Base-by-base conservation (phyloP, 2,888 invertebrate genomes). In the Chaetoderma sp. region DNA sequence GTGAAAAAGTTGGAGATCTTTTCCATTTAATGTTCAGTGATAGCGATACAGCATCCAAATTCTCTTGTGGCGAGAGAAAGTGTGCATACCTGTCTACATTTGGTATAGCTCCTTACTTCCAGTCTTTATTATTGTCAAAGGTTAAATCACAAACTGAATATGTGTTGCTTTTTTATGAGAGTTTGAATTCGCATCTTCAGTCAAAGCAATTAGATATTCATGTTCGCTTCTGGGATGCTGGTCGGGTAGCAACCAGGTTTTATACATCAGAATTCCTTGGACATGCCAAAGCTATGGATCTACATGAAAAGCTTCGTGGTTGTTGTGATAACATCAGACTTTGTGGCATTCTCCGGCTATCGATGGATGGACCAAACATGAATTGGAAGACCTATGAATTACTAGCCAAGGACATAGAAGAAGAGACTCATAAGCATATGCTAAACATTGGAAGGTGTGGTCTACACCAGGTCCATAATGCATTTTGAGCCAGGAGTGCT, bases 81-180 rank as follows among this genome's bases (percentile, higher is more conserved):
- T 57, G 57, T 39, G 36, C 57, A 6, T 25, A 18, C 13, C 4
- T 57, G 16, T 25, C 32, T 3, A 30, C 23, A 8, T 27, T 8
- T 8, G 57, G 57, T 10, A 27, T 57, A 25, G 57, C 57, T 4
- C 42, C 57, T 23, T 39, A 30, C 27, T 57, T 57, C 44, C n/a
- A n/a, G n/a, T 5, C 30, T 13, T n/a, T 18, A 16, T 39, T 59
- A 21, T n/a, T 27, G 21, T n/a, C 16, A 47, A 16, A 47, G 28
- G 39, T 49, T 39, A 5, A 28, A 25, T 4, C n/a, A 49, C 10
- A 47, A 10, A 44, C 27, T 4, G 59, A 3, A 47, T 59, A 47
- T 44, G 59, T 59, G 2, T 47, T 59, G 49, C 21, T 59, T 5
- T 59, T 59, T 28, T 45, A 59, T 49, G 59, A 59, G 33, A 49